phyloP scores from a whole-genome alignment of 2,797 vertebrate species.

The Dromococcyx pavoninus region DNA sequence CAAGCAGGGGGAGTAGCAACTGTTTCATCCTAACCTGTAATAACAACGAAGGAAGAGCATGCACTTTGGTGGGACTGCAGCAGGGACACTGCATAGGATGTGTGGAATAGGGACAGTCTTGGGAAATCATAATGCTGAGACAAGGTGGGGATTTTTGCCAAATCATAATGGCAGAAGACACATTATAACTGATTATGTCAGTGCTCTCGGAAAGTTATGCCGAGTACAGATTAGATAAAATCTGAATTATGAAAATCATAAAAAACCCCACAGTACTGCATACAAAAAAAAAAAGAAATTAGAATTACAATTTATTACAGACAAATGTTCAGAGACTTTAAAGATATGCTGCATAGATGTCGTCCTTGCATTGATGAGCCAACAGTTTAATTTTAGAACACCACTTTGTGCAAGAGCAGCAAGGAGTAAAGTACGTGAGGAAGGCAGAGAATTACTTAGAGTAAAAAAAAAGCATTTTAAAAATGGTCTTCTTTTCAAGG shows the following conservation, averaged over 20 bases:
- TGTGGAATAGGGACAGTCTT: neutral
- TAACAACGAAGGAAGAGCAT: rapidly evolving
- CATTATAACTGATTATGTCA: neutral
- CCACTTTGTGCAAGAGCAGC: neutral
- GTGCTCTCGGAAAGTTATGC: neutral
- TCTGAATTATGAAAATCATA: neutral
- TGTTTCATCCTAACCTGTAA: neutral
- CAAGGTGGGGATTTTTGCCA: neutral
- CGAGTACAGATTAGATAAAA: neutral
- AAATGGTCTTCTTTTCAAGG: neutral
- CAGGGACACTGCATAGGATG: neutral
- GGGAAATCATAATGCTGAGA: neutral
- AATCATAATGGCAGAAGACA: neutral
- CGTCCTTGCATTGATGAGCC: neutral
- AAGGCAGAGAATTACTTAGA: neutral
- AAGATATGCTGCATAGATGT: neutral
- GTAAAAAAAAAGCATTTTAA: neutral
- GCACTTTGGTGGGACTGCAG: neutral
- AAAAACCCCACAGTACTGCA: neutral
- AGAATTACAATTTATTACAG: neutral
- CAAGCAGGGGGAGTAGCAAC: neutral
- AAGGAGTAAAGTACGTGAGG: neutral
- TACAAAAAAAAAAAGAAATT: neutral
- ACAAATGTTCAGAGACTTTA: neutral
- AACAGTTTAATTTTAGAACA: neutral